Evolutionary conservation across 2,113 vertebrate genomes (phyloP).

Genomic region (Sprattus sprattus): DNA sequence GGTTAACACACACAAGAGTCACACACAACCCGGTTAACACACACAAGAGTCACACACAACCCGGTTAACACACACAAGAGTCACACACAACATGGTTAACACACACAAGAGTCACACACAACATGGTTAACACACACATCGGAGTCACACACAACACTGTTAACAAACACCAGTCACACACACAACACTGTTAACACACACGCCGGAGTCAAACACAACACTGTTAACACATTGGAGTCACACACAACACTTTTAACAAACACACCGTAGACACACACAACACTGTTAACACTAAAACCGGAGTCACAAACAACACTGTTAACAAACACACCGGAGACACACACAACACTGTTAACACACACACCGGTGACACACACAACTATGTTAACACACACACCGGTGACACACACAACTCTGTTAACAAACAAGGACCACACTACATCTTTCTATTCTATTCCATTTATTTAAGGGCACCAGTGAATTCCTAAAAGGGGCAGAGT

Average conservation of each 20-base stretch:
- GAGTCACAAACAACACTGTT: neutral
- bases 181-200: slow-evolving; percentile 4
- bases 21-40: no score
- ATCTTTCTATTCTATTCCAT: no score
- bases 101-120: no score
- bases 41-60: no score
- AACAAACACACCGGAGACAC: neutral
- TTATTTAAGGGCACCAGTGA: neutral
- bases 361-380: no score
- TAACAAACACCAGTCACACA: neutral
- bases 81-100: no score
- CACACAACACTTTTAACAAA: no score
- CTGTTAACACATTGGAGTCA: neutral
- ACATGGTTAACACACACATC: neutral
- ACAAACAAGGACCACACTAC: no score
- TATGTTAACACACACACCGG: no score
- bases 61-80: no score
- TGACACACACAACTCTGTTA: neutral
- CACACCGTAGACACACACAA: neutral
- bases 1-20: no score
- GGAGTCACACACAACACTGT: neutral
- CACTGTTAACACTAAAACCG: neutral
- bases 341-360: slow-evolving; percentile 25
- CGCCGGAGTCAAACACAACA: neutral
- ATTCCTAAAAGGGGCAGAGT: neutral